Base-by-base conservation (phyloP, 2,113 vertebrate species). In the Poeciliopsis turrubarensis region DNA sequence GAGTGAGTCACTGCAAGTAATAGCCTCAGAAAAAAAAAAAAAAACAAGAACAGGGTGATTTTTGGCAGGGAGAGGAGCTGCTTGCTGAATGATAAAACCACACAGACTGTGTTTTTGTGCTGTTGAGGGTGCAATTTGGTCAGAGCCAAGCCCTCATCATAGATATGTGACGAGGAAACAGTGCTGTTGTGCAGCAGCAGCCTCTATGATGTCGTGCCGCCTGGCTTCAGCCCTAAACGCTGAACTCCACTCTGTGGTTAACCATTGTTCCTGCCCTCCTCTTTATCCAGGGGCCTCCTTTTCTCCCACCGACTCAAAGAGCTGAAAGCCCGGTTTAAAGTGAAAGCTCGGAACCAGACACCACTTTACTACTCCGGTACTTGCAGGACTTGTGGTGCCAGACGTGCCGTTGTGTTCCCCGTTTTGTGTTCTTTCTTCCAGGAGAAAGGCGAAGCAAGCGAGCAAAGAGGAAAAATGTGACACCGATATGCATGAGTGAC, bases 221-320 rank as follows among this genome's bases (percentile, higher is more conserved):
- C 83, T 73, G 81, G 73, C 75, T 79, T 85, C 80, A 67, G 86
- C 76, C 86, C 72, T 39, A 26, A 87, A 83, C 72, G 22, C 73
- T 82, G 83, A 64, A 80, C 86, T 79, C 72, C 83, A 75, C 82
- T 88, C 80, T 89, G 90, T 77, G 92, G 94, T 93, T 92, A 93
- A 94, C 93, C 92, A 87, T 82, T 54, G 82, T 90, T 87, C 91
- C 89, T 60, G 65, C 82, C 87, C 79, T 78, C 86, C 80, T 60
- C 87, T 91, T 85, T 71, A 87, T 84, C 73, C 83, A 61, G 63
- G 73, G 81, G 81, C 80, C 84, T 84, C 81, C 72, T 83, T 81
- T 80, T 85, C 78, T 72, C 87, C 73, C 44, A 26, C 70, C 73
- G 72, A 60, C 74, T 75, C 83, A n/a, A 60, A 65, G 63, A 70